Base-by-base conservation (phyloP, 2,888 invertebrate genomes). In the Ormyrus nitidulus region DNA sequence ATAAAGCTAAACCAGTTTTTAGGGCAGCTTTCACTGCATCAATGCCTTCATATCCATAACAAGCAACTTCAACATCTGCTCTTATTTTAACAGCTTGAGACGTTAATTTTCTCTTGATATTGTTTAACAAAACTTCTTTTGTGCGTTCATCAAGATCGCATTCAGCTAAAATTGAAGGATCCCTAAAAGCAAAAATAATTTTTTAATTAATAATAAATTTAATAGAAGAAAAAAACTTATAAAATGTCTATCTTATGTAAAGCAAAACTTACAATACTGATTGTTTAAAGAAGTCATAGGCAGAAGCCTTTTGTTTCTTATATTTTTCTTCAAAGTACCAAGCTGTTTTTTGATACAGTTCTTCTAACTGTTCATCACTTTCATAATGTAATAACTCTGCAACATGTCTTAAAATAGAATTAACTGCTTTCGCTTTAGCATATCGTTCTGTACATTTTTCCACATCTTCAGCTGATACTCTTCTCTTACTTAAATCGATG, bases 301-400 rank as follows among this genome's bases (percentile, higher is more conserved):
- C 97, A 3, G 97, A 97, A 0, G 98, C 98, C 91, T 98, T 98
- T 87, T 96, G 95, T 89, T 96, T 96, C 90, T 98, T 98, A 89
- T 96, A 97, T 90, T 99, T 99, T 87, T 97, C 96, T 90, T 99
- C 99, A 91, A 99, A 99, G 88, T 95, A 93, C 99, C 99, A 99
- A 0, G 99, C 99, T 0, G 99, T 99, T 88, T 96, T 96, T 87
- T 95, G 95, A 91, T 99, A 99, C 0, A 99, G 92, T 83, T 98
- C 97, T 88, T 99, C 99, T 59, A 99, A 92, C 88, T 99, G 97
- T 85, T 96, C 96, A 86, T 99, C 97, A 81, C 93, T 94, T 87
- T 97, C 96, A 89, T 97, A 99, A 84, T 96, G 95, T 64, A 99
- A 92, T 68, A 99, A 93, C 89, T 99, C 99, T 0, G 98, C 99